Percentiles rank a stretch among this genome's conserved stretches.
Conservation (phyloP, 2,888 invertebrate species). For the Itoplectis maculator region DNA sequence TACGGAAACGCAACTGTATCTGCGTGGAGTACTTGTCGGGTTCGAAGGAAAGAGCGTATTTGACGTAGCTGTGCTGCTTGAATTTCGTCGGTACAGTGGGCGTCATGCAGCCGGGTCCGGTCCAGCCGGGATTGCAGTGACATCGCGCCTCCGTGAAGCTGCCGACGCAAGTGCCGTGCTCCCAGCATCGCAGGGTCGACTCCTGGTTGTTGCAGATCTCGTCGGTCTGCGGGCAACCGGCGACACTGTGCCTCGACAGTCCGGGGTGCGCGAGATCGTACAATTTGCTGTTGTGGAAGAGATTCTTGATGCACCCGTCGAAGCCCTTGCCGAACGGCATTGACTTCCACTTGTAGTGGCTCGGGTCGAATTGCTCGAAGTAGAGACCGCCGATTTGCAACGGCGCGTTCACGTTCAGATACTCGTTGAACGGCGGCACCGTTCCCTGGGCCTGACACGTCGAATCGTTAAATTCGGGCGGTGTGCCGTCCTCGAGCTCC, state of each 20-base stretch:
- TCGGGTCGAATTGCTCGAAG: constrained; percentile 95
- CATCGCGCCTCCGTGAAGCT: constrained; percentile 95
- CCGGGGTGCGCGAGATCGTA: constrained; percentile 98
- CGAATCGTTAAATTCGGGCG: constrained; percentile 94
- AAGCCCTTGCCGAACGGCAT: constrained; percentile 96
- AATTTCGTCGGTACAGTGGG: constrained; percentile 96
- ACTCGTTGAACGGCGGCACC: constrained; percentile 97
- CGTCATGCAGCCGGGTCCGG: constrained; percentile 94
- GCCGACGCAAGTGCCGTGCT: constrained; percentile 97
- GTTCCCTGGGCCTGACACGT: constrained; percentile 95
- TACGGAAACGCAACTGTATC: constrained; percentile 96
- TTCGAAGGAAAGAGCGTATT: constrained; percentile 97
- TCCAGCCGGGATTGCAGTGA: constrained; percentile 98
- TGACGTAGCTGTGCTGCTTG: constrained; percentile 97
- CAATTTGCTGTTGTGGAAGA: constrained; percentile 97
- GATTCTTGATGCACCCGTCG: constrained; percentile 97
- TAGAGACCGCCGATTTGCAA: constrained; percentile 97
- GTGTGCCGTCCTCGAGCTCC: constrained; percentile 95
- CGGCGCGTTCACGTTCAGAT: constrained; percentile 97
- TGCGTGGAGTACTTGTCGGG: constrained; percentile 97
- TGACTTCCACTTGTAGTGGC: constrained; percentile 95
- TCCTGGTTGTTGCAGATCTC: constrained; percentile 95
- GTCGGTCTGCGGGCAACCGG: constrained; percentile 97
- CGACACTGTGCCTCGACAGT: constrained; percentile 92
- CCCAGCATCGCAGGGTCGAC: constrained; percentile 94